These are phyloP conservation scores for Drosophila suzukii DNA, from an alignment of 1,140 invertebrate species.

Conservation along the genomic window DNA sequence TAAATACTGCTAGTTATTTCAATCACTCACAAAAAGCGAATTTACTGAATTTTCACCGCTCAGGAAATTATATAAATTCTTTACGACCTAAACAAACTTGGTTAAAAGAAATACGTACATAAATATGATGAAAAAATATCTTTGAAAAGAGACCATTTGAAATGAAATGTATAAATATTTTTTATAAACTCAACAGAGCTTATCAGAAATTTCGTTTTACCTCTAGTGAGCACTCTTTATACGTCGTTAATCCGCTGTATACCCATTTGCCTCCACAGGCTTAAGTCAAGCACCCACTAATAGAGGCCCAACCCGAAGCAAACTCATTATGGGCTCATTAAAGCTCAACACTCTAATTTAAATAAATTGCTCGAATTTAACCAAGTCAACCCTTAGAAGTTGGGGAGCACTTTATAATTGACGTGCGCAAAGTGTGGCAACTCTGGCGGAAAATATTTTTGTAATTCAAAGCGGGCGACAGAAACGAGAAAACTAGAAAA, in stretches of 20 bases:
- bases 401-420: slow-evolving; percentile 59
- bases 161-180: no score
- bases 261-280: neutral
- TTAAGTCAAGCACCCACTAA: neutral
- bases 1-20: neutral
- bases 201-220: neutral
- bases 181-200: neutral
- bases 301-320: neutral
- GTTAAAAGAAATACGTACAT: no score
- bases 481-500: slow-evolving; percentile 11
- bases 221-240: neutral
- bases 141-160: no score
- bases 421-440: slow-evolving; percentile 49
- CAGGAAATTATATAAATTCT: no score
- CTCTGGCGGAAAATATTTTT: slow-evolving; percentile 71
- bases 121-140: no score
- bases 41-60: no score
- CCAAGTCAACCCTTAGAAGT: neutral
- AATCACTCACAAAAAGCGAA: no score
- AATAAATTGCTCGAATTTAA: slow-evolving; percentile 51
- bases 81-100: no score
- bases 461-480: slow-evolving; percentile 59
- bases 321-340: slow-evolving; percentile 43
- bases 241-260: neutral
- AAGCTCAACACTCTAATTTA: slow-evolving; percentile 35